These are phyloP conservation scores for Grantiella picta DNA, from an alignment of 2,113 vertebrate genomes.

Conservation along the genomic window DNA sequence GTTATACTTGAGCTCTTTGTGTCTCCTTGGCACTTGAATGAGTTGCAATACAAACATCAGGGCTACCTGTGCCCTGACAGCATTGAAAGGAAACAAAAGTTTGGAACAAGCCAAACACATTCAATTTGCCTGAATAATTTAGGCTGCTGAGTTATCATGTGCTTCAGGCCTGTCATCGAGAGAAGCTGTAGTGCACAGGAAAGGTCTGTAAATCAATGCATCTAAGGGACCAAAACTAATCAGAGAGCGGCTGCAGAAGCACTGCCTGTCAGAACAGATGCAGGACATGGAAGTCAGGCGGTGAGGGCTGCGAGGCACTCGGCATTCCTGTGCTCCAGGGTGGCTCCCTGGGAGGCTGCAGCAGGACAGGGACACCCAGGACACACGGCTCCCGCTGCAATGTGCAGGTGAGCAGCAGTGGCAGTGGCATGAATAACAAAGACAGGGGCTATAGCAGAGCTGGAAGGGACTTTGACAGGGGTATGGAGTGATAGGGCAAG, in stretches of 20 bases:
- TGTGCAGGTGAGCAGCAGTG: neutral
- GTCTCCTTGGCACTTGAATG: neutral
- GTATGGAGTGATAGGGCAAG: neutral
- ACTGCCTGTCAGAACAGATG: neutral
- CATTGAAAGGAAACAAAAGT: constrained; percentile 33
- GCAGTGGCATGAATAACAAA: neutral
- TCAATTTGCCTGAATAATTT: constrained; percentile 53
- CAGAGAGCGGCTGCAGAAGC: neutral
- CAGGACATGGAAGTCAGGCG: neutral
- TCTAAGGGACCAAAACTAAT: neutral
- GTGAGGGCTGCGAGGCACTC: rapidly evolving
- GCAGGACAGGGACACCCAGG: neutral
- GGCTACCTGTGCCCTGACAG: constrained; percentile 44
- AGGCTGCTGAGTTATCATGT: constrained; percentile 49
- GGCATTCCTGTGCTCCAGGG: neutral
- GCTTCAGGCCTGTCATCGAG: constrained; percentile 11
- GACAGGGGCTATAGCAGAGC: neutral
- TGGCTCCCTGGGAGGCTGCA: neutral
- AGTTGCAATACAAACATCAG: neutral
- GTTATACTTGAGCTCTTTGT: neutral
- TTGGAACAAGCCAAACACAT: constrained; percentile 41
- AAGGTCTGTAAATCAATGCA: constrained; percentile 43
- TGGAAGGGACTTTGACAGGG: neutral
- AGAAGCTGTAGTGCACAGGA: neutral
- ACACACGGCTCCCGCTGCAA: neutral